Percentiles rank a stretch among this genome's conserved stretches.
phyloP scores from a whole-genome alignment of 2,888 invertebrate species.

The Tipula unca region DNA sequence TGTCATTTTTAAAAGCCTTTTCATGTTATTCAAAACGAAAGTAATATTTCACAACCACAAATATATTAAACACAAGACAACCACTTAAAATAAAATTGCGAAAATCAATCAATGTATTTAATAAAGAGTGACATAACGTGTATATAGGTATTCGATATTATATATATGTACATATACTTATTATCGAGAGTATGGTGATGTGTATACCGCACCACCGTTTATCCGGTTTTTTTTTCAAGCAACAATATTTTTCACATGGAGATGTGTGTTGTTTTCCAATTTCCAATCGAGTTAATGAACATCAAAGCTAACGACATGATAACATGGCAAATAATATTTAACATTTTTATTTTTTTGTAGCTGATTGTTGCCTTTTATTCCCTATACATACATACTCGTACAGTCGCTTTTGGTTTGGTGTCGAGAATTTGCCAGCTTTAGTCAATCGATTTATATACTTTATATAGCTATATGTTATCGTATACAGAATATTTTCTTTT shows the following conservation, averaged over 20 bases:
- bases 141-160: not conserved
- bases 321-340: not conserved
- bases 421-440: not conserved
- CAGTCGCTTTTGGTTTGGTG: not conserved
- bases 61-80: not conserved
- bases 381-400: not conserved
- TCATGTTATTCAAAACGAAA: not conserved
- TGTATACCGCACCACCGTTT: not conserved
- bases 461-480: not conserved
- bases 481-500: not conserved
- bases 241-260: not conserved
- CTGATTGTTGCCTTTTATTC: not conserved
- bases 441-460: too few species aligned
- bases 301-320: not conserved
- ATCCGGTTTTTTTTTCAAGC: not conserved
- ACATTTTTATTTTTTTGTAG: not conserved
- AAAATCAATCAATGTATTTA: not conserved
- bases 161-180: not conserved
- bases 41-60: not conserved
- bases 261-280: not conserved
- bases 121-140: not conserved
- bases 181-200: not conserved
- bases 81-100: not conserved
- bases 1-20: not conserved
- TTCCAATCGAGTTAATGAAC: not conserved